phyloP scores from a whole-genome alignment of 2,797 vertebrate genomes.

The Tolypeutes matacus region DNA sequence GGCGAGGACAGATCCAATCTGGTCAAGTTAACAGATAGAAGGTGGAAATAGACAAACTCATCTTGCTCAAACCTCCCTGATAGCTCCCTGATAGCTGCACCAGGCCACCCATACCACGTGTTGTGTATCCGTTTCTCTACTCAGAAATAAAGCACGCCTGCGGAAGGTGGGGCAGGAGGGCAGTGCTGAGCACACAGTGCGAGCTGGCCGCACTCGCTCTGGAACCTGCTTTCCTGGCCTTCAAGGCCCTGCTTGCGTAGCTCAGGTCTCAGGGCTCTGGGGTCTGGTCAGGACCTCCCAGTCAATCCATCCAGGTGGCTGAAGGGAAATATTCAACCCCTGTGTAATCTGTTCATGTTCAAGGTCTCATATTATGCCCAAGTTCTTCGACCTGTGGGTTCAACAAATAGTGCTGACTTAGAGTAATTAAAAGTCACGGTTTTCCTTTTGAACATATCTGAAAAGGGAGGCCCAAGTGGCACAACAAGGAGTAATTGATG shows the following conservation, averaged over 20 bases:
- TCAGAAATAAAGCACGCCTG: neutral
- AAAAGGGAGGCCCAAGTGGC: neutral
- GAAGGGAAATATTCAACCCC: neutral
- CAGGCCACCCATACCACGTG: neutral
- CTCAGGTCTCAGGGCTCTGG: too few relatives aligned
- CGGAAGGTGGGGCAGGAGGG: neutral
- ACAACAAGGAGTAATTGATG: neutral
- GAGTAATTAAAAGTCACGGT: neutral
- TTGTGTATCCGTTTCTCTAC: neutral
- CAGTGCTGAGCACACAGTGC: fast-evolving
- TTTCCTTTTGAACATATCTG: neutral
- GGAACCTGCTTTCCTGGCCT: neutral
- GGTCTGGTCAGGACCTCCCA: neutral
- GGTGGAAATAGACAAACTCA: neutral
- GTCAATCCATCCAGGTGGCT: too few relatives aligned
- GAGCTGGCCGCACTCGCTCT: neutral
- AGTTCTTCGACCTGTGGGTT: neutral
- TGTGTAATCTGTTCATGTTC: neutral
- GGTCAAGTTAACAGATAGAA: neutral
- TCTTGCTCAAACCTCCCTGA: neutral
- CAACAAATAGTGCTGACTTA: neutral
- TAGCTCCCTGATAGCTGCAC: neutral
- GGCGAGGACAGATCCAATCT: neutral
- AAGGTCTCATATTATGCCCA: neutral
- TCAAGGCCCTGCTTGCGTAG: neutral